phyloP scores from a whole-genome alignment of 2,888 invertebrate genomes.

The Caenorhabditis panamensis region DNA sequence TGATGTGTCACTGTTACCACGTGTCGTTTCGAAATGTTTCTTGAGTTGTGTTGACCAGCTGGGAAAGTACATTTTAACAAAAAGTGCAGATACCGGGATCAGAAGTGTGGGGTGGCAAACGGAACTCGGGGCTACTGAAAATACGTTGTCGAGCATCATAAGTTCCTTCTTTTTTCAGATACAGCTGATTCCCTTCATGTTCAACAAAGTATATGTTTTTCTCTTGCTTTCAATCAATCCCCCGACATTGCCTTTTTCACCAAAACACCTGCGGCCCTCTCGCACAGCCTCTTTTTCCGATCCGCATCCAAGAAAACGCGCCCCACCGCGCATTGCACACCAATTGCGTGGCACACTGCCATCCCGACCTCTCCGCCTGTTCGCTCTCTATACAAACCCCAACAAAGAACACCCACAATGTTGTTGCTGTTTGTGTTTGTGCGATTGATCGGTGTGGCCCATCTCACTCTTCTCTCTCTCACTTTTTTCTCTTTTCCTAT shows the following conservation, averaged over 20 bases:
- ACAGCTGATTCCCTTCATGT: no score
- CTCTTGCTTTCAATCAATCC: background rate
- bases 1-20: no score
- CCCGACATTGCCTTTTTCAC: background rate
- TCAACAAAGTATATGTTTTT: no score
- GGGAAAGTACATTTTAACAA: no score
- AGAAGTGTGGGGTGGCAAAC: no score
- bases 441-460: background rate
- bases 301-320: conserved; percentile 10
- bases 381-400: conserved; percentile 7
- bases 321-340: conserved; percentile 16
- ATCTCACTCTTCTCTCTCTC: background rate
- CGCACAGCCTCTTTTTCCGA: background rate
- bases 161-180: no score
- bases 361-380: background rate
- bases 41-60: no score
- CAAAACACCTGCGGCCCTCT: background rate
- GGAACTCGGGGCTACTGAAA: no score
- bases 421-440: conserved; percentile 15
- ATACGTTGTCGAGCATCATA: no score
- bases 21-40: no score
- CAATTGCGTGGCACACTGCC: background rate
- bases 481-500: background rate
- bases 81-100: no score
- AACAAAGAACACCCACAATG: conserved; percentile 34